Conservation (phyloP, 2,113 vertebrate species). For the Pseudonaja textilis region DNA sequence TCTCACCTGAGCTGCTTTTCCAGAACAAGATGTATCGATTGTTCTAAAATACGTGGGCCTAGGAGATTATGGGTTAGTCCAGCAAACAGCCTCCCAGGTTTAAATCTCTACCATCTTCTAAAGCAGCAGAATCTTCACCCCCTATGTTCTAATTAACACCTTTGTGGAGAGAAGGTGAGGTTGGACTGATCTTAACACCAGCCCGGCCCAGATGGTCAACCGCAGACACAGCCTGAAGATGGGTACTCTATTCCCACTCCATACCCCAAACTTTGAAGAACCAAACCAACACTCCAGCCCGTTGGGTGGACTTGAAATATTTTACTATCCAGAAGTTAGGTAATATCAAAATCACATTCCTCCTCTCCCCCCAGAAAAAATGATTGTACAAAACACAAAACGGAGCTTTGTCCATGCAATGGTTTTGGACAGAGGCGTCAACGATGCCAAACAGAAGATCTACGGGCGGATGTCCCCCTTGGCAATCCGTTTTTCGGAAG, state of each 20-base stretch:
- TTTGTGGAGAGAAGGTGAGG: background rate
- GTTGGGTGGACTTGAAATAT: conserved; percentile 51
- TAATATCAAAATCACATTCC: conserved; percentile 56
- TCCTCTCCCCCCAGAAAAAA: conserved; percentile 48
- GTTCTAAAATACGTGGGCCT: background rate
- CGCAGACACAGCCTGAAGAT: background rate
- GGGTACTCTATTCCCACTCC: background rate
- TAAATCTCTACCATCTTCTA: background rate
- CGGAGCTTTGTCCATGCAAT: conserved; percentile 38
- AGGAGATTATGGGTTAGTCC: background rate
- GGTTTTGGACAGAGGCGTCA: conserved; percentile 38
- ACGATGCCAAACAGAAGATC: background rate
- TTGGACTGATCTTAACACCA: background rate
- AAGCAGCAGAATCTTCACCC: background rate
- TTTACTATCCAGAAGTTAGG: conserved; percentile 54
- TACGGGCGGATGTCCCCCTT: background rate
- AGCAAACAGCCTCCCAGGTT: background rate
- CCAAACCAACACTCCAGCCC: conserved; percentile 32
- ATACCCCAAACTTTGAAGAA: background rate
- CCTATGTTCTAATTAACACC: background rate
- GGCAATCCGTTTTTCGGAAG: background rate
- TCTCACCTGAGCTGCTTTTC: background rate
- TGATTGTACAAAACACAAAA: conserved; percentile 54
- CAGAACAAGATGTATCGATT: background rate
- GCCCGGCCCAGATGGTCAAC: background rate